phyloP scores from a whole-genome alignment of 2,113 vertebrate species.

The Centrocercus urophasianus region DNA sequence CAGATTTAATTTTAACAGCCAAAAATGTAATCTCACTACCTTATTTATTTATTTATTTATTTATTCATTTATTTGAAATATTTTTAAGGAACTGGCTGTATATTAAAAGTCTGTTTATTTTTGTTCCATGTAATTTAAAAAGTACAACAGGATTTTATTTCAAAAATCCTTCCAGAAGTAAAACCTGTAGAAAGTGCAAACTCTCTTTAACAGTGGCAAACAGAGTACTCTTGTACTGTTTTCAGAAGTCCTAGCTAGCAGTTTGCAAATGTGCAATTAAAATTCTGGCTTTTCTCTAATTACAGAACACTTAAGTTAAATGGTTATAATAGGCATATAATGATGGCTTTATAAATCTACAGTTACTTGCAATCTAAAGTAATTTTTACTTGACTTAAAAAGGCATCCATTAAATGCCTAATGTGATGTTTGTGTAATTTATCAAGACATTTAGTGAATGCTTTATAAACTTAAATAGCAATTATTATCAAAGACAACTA shows the following conservation, averaged over 20 bases:
- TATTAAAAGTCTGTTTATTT: not conserved
- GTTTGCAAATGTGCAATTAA: slow-evolving; percentile 80
- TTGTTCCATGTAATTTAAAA: not conserved
- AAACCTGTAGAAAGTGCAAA: not conserved
- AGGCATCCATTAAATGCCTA: slow-evolving; percentile 74
- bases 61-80: not conserved
- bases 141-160: not conserved
- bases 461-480: slow-evolving; percentile 73
- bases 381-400: slow-evolving; percentile 75
- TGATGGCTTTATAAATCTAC: slow-evolving; percentile 77
- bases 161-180: not conserved
- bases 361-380: slow-evolving; percentile 76
- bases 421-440: slow-evolving; percentile 80
- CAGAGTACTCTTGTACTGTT: slow-evolving; percentile 42
- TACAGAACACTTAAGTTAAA: slow-evolving; percentile 79
- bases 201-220: slow-evolving; percentile 14
- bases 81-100: not conserved
- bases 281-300: slow-evolving; percentile 78
- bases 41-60: not conserved
- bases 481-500: slow-evolving; percentile 76
- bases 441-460: slow-evolving; percentile 73
- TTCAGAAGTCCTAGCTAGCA: slow-evolving; percentile 62
- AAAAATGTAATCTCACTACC: not conserved
- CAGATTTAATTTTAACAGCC: not conserved
- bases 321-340: slow-evolving; percentile 81